A percentile compares a stretch with the other conserved stretches of the same genome.
Conservation (phyloP, 2,797 vertebrate genomes). For the Zonotrichia albicollis region DNA sequence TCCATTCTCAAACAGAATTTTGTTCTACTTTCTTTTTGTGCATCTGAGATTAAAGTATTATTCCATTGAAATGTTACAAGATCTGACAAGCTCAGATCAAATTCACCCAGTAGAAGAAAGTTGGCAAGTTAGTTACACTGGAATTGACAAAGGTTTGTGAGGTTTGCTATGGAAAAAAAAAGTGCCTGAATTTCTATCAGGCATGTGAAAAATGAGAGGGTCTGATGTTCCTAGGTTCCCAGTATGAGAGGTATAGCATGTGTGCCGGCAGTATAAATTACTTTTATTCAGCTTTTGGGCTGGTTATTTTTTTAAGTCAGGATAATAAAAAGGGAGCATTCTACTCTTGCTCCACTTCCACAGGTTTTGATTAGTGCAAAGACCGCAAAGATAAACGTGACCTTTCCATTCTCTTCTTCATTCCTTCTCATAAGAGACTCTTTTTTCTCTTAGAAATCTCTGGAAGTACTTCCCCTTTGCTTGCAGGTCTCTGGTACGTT, state of each 20-base stretch:
- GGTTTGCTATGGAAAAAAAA: neutral
- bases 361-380: conserved; percentile 1
- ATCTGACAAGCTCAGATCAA: neutral
- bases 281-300: neutral
- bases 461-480: neutral
- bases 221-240: neutral
- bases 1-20: neutral
- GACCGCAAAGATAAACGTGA: neutral
- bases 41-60: neutral
- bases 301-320: neutral
- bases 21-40: neutral
- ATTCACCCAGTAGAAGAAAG: neutral
- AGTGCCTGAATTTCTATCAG: neutral
- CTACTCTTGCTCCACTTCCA: neutral
- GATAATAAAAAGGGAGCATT: neutral
- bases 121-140: neutral
- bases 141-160: neutral
- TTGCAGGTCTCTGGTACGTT: neutral
- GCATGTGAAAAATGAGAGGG: neutral
- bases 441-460: neutral
- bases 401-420: neutral
- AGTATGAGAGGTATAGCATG: neutral
- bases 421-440: neutral
- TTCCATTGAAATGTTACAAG: neutral
- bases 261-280: neutral